Evolutionary conservation across 2,797 vertebrate species (phyloP).

Genomic region (Adrianichthys oophorus): DNA sequence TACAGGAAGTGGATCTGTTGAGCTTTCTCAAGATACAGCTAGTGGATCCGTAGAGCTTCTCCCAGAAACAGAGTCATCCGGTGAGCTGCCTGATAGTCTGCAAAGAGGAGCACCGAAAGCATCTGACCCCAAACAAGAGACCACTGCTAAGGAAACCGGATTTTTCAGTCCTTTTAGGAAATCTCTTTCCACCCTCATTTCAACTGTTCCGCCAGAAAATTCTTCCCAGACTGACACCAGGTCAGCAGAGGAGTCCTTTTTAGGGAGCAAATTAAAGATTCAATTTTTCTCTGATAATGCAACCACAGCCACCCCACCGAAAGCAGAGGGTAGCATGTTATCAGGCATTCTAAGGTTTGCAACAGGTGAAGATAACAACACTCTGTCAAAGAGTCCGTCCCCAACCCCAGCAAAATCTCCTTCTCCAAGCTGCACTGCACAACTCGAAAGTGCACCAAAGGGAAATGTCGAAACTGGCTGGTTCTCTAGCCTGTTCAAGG

Average conservation of each 20-base stretch:
- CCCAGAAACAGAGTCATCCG: slow-evolving; percentile 80
- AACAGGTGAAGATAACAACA: slow-evolving; percentile 66
- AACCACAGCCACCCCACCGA: slow-evolving; percentile 54
- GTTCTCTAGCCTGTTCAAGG: slow-evolving; percentile 84
- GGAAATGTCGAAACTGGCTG: slow-evolving; percentile 79
- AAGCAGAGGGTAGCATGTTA: slow-evolving; percentile 73
- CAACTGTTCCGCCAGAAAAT: slow-evolving; percentile 68
- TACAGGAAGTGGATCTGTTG: slow-evolving; percentile 67
- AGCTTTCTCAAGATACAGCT: slow-evolving; percentile 55
- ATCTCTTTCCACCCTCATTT: slow-evolving; percentile 87
- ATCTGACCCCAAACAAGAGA: slow-evolving; percentile 63
- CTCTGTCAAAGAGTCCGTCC: slow-evolving; percentile 30
- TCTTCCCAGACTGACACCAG: slow-evolving; percentile 62
- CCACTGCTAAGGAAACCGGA: slow-evolving; percentile 67
- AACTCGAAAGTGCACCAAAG: slow-evolving; percentile 76
- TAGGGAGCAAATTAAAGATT: slow-evolving; percentile 82
- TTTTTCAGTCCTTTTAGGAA: slow-evolving; percentile 92
- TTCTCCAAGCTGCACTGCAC: slow-evolving; percentile 57
- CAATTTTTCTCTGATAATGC: slow-evolving; percentile 84
- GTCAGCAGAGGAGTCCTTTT: slow-evolving; percentile 72
- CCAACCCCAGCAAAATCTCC: slow-evolving; percentile 51
- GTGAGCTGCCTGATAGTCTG: slow-evolving; percentile 74
- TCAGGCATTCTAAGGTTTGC: slow-evolving; percentile 80
- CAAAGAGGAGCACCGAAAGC: slow-evolving; percentile 51
- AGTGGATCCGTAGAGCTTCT: slow-evolving; percentile 79